Evolutionary conservation across 2,113 vertebrate species (phyloP).

Genomic region (Octodon degus): DNA sequence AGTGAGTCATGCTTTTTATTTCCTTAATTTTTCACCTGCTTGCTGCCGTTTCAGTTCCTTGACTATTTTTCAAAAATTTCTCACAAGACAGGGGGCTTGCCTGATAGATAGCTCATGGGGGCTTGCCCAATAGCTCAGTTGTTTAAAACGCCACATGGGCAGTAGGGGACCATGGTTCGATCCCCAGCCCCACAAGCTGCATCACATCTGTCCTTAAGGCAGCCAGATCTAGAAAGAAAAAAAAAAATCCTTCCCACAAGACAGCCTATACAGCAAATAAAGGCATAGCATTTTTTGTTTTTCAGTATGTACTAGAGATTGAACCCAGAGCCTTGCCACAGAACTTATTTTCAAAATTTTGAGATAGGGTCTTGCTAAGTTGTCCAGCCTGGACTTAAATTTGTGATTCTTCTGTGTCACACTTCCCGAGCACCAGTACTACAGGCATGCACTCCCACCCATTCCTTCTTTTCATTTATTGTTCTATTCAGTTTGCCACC

Average conservation of each 20-base stretch:
- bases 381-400: background rate
- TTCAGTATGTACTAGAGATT: background rate
- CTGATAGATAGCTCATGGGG: too few relatives aligned
- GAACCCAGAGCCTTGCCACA: background rate
- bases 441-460: background rate
- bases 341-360: background rate
- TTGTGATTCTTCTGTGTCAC: background rate
- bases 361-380: background rate
- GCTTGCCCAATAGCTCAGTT: too few relatives aligned
- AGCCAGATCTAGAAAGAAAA: too few relatives aligned
- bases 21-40: background rate
- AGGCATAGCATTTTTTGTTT: background rate
- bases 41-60: background rate
- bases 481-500: background rate
- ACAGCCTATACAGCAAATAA: background rate
- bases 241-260: background rate
- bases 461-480: slow-evolving; percentile 3
- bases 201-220: too few relatives aligned
- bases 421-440: background rate
- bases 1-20: background rate
- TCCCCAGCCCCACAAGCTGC: too few relatives aligned
- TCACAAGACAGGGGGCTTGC: background rate
- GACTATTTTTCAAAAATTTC: background rate
- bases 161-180: too few relatives aligned
- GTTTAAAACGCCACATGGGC: too few relatives aligned